These are phyloP conservation scores for Escarpia spicata DNA, from an alignment of 2,888 invertebrate genomes.

Conservation along the genomic window DNA sequence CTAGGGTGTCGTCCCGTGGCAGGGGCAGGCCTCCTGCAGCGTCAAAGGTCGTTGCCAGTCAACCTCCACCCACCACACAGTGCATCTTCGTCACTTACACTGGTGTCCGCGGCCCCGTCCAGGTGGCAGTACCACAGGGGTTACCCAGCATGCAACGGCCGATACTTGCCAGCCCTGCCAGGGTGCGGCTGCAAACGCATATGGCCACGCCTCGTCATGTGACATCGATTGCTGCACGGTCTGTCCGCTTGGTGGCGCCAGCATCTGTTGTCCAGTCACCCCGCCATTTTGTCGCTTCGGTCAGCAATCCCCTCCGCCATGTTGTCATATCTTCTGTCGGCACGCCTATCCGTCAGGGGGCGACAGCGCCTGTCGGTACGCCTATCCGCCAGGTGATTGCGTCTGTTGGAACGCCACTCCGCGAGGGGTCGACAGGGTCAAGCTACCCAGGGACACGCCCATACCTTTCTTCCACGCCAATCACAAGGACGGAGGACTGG, in stretches of 20 bases:
- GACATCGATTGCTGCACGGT: background rate
- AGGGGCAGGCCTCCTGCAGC: background rate
- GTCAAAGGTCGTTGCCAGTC: background rate
- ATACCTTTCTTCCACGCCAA: too few relatives aligned
- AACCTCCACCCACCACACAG: background rate
- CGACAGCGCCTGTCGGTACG: background rate
- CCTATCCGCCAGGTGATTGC: background rate
- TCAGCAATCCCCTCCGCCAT: background rate
- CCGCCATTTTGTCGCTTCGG: background rate
- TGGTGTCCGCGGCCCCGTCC: background rate
- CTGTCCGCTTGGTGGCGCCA: background rate
- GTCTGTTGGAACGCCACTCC: background rate
- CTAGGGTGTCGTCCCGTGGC: background rate
- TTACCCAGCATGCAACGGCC: background rate
- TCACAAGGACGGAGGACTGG: too few relatives aligned
- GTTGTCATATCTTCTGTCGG: background rate
- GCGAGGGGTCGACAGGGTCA: background rate
- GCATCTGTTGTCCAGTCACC: background rate
- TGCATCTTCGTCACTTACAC: background rate
- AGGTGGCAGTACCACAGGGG: background rate
- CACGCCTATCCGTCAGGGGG: background rate
- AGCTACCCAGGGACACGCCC: background rate
- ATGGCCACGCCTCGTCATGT: background rate
- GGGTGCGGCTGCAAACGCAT: background rate
- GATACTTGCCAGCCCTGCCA: background rate